Evolutionary conservation across 2,113 vertebrate genomes (phyloP).

Genomic region (Illadopsis cleaveri): DNA sequence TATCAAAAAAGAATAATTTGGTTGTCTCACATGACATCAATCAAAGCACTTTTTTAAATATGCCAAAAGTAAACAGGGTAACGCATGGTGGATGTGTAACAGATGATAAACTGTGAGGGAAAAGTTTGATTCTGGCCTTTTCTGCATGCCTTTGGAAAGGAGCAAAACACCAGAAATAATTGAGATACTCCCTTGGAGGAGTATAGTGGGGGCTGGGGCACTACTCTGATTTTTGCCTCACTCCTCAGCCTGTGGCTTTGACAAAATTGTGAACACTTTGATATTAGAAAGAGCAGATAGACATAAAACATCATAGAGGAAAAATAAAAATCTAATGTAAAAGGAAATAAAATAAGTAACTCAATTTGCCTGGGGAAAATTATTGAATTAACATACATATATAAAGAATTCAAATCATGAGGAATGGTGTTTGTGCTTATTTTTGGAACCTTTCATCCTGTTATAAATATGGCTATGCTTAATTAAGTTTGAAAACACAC

Average conservation of each 20-base stretch:
- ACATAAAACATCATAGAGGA: not conserved
- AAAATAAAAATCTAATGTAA: not conserved
- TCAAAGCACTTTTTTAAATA: not conserved
- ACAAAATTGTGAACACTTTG: not conserved
- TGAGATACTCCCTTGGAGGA: fast-evolving
- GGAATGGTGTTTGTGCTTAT: not conserved
- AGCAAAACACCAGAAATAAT: not conserved
- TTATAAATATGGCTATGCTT: not conserved
- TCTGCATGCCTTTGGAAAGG: not conserved
- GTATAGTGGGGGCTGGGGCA: fast-evolving
- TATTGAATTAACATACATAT: not conserved
- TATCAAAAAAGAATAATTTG: not conserved
- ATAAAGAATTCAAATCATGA: not conserved
- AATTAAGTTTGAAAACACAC: not conserved
- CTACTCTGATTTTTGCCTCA: not conserved
- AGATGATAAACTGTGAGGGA: not conserved
- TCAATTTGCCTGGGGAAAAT: not conserved
- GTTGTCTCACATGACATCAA: not conserved
- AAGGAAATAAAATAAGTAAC: conserved; percentile 9
- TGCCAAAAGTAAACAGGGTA: not conserved
- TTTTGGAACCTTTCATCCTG: not conserved
- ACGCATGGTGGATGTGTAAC: not conserved
- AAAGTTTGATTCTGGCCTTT: not conserved
- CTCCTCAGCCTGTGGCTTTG: not conserved
- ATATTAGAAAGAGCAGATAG: not conserved